Evolutionary conservation across 2,888 invertebrate genomes (phyloP).

Genomic region (Macaria notata): DNA sequence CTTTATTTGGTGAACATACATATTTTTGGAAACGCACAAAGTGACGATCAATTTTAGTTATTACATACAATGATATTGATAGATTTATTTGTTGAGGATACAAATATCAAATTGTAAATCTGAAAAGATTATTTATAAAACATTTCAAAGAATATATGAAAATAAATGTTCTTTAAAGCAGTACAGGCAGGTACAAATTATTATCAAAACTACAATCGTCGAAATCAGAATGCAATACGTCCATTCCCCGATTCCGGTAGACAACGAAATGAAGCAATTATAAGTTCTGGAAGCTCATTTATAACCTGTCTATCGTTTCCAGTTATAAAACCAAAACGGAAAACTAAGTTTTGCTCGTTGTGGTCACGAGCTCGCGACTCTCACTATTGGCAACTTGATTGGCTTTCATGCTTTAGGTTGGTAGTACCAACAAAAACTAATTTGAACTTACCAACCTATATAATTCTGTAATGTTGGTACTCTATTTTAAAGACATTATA

Average conservation of each 20-base stretch:
- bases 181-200: no score
- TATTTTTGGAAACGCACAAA: slow-evolving; percentile 6
- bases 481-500: slow-evolving; percentile 2
- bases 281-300: slow-evolving; percentile 77
- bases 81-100: no score
- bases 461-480: background rate
- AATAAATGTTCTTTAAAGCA: no score
- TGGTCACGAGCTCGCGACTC: slow-evolving; percentile 52
- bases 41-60: background rate
- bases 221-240: slow-evolving; percentile 35
- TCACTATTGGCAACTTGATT: slow-evolving; percentile 41
- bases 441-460: background rate
- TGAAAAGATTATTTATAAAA: no score
- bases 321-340: slow-evolving; percentile 70
- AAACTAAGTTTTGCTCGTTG: slow-evolving; percentile 66
- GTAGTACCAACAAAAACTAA: slow-evolving; percentile 7
- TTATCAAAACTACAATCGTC: slow-evolving; percentile 1
- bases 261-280: slow-evolving; percentile 79
- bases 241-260: slow-evolving; percentile 42
- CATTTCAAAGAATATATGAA: no score
- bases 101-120: no score
- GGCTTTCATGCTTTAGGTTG: slow-evolving; percentile 13
- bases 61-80: no score
- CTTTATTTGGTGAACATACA: slow-evolving; percentile 38
- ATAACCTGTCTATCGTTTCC: slow-evolving; percentile 75